Conservation (phyloP, 2,888 invertebrate genomes). For the Brachycybe producta region DNA sequence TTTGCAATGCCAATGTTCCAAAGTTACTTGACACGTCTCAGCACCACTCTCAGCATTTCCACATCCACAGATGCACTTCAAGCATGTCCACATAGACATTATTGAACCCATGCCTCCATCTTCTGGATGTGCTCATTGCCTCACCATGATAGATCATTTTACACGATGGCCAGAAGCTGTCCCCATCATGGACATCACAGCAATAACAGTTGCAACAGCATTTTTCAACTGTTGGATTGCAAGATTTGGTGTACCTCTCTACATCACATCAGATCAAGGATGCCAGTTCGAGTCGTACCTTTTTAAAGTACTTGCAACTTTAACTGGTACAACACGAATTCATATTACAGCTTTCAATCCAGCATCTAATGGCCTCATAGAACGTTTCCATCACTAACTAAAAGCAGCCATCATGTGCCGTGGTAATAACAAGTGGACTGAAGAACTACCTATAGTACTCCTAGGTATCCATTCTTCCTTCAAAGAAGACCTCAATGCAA, state of each 20-base stretch:
- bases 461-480: conserved; percentile 1
- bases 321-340: conserved; percentile 18
- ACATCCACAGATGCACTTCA: background rate
- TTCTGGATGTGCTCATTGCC: background rate
- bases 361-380: conserved; percentile 25
- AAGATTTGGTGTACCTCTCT: conserved; percentile 22
- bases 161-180: conserved; percentile 23
- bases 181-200: conserved; percentile 21
- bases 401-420: conserved; percentile 24
- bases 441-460: background rate
- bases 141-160: conserved; percentile 12
- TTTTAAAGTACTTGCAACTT: conserved; percentile 14
- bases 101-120: conserved; percentile 4
- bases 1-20: background rate
- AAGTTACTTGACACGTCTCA: background rate
- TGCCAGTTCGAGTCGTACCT: conserved; percentile 21
- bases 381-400: conserved; percentile 25
- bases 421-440: background rate
- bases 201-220: conserved; percentile 18
- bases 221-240: conserved; percentile 23
- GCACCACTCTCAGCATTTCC: background rate
- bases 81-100: conserved; percentile 13
- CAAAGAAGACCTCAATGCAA: background rate
- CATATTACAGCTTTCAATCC: conserved; percentile 24
- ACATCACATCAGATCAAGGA: conserved; percentile 25